These are phyloP conservation scores for Drosophila colorata DNA, from an alignment of 2,888 invertebrate species.

Conservation along the genomic window DNA sequence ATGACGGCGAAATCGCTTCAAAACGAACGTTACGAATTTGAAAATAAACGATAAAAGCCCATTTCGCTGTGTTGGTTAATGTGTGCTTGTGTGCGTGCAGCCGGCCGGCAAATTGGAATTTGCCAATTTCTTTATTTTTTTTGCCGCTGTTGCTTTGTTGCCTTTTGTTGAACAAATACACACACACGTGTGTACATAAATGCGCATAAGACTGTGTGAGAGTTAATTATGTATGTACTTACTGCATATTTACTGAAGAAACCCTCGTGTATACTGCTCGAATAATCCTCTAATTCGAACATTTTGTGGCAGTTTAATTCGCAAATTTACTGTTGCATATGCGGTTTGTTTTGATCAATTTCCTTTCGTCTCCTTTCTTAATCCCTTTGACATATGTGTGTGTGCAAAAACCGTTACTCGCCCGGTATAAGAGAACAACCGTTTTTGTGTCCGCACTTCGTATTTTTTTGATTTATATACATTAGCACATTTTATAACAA, in stretches of 20 bases:
- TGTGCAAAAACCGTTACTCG: constrained; percentile 50
- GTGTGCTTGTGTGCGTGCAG: constrained; percentile 25
- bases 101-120: constrained; percentile 65
- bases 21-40: constrained; percentile 70
- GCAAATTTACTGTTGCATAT: constrained; percentile 43
- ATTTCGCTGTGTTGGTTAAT: constrained; percentile 16
- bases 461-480: constrained; percentile 23
- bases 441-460: constrained; percentile 33
- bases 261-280: constrained; percentile 89
- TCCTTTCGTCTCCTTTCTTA: constrained; percentile 12
- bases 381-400: constrained; percentile 9
- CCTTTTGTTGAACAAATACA: constrained; percentile 47
- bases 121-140: constrained; percentile 22
- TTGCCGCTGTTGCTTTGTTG: constrained; percentile 16
- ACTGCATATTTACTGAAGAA: constrained; percentile 89
- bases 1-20: constrained; percentile 46
- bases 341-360: constrained; percentile 68
- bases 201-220: constrained; percentile 12
- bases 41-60: constrained; percentile 47
- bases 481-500: constrained; percentile 21
- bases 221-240: constrained; percentile 83
- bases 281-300: constrained; percentile 90
- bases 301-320: constrained; percentile 83
- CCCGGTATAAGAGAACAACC: constrained; percentile 37
- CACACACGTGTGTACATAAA: constrained; percentile 1